Evolutionary conservation across 2,113 vertebrate species (phyloP).

Genomic region (Phocoena phocoena): DNA sequence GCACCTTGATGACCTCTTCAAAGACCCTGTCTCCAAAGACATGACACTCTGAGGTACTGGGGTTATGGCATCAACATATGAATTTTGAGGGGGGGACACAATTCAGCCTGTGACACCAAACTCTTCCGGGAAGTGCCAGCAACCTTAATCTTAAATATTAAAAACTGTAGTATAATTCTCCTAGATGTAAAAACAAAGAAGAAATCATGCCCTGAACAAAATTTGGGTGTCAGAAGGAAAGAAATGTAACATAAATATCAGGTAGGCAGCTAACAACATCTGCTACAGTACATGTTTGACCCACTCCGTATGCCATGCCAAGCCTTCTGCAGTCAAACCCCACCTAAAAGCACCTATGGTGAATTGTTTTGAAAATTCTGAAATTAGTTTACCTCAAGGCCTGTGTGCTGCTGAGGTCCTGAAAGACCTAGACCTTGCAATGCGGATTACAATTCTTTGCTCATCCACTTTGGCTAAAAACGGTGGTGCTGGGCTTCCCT

Average conservation of each 20-base stretch:
- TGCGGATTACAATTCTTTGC: background rate
- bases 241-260: background rate
- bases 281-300: background rate
- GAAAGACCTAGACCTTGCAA: background rate
- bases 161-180: background rate
- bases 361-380: background rate
- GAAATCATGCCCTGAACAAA: background rate
- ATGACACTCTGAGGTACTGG: background rate
- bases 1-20: background rate
- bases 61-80: no score
- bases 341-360: background rate
- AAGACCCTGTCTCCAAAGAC: background rate
- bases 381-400: background rate
- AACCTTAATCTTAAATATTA: background rate
- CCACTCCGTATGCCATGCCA: background rate
- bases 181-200: background rate
- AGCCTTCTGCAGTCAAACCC: background rate
- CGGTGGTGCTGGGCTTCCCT: no score
- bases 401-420: background rate
- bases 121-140: background rate
- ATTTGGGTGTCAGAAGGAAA: background rate
- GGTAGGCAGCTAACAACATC: background rate
- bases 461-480: background rate
- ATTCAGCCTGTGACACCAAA: background rate
- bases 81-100: background rate